A percentile compares a stretch with the other conserved stretches of the same genome.
These are phyloP conservation scores for Penaeus chinensis DNA, from an alignment of 1,140 invertebrate species.

Conservation along the genomic window DNA sequence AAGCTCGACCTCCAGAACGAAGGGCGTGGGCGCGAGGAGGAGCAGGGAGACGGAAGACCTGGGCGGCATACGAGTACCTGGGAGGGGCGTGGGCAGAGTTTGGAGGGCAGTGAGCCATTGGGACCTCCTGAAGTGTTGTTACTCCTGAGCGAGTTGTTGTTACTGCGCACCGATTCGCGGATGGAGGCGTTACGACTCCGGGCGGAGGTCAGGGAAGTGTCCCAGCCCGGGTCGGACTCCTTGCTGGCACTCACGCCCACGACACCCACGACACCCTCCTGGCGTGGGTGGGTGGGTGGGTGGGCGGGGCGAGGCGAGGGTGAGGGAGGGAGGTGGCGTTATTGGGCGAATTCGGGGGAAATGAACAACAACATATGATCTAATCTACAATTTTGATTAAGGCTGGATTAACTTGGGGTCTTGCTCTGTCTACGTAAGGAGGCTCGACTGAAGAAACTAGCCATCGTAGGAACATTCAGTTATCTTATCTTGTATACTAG, in stretches of 20 bases:
- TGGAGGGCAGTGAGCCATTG: constrained; percentile 53
- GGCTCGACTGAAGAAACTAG: too few species aligned
- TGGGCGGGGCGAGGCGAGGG: too few species aligned
- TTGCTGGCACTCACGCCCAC: constrained; percentile 18
- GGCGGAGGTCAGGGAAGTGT: constrained; percentile 31
- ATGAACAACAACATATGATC: too few species aligned
- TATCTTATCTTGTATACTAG: too few species aligned
- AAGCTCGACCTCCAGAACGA: neutral
- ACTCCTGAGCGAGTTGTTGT: constrained; percentile 36
- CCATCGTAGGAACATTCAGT: too few species aligned
- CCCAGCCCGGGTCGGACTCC: constrained; percentile 43
- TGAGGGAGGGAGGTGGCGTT: too few species aligned
- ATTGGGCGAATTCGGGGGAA: too few species aligned
- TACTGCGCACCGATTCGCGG: constrained; percentile 37
- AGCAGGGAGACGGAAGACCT: neutral
- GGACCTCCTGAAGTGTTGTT: constrained; percentile 46
- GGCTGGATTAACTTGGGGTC: too few species aligned
- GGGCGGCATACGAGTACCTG: constrained; percentile 23
- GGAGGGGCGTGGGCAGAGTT: constrained; percentile 39
- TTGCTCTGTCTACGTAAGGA: too few species aligned
- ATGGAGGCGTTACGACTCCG: constrained; percentile 49
- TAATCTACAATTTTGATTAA: too few species aligned
- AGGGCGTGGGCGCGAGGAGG: neutral
- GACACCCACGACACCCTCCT: constrained; percentile 14
- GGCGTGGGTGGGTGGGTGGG: too few species aligned